These are phyloP conservation scores for Itoplectis maculator DNA, from an alignment of 2,888 invertebrate species.

Conservation along the genomic window DNA sequence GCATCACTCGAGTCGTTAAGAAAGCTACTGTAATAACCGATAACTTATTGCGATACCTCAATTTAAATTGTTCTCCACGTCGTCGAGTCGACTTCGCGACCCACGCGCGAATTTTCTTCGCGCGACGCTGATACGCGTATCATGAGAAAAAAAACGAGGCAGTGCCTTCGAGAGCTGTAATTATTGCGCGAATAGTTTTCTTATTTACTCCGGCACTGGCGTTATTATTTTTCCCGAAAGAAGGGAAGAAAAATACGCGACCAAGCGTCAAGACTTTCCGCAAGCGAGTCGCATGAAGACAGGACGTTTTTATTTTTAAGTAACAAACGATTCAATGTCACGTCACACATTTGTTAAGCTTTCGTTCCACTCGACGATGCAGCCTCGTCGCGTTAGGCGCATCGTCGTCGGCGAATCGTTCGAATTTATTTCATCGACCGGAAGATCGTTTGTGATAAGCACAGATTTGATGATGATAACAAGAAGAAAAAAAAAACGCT, in stretches of 20 bases:
- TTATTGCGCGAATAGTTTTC: conserved; percentile 61
- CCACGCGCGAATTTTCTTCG: conserved; percentile 27
- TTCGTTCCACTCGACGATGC: not conserved
- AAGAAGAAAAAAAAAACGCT: not conserved
- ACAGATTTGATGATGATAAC: too few species aligned
- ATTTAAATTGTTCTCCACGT: not conserved
- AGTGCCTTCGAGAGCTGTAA: conserved; percentile 72
- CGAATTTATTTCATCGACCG: not conserved
- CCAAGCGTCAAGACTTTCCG: conserved; percentile 57
- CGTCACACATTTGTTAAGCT: not conserved
- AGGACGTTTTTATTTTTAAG: not conserved
- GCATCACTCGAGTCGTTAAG: not conserved
- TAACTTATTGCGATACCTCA: not conserved
- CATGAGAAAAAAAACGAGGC: conserved; percentile 62
- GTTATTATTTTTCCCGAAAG: not conserved
- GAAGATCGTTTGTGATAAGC: conserved; percentile 24
- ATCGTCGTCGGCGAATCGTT: not conserved
- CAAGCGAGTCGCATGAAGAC: not conserved
- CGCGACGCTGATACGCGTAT: conserved; percentile 14
- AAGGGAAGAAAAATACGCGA: not conserved
- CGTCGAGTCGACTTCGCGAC: conserved; percentile 10
- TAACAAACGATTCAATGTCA: conserved; percentile 1
- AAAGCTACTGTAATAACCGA: not conserved
- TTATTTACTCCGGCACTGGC: conserved; percentile 54
- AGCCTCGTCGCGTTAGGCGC: not conserved